Evolutionary conservation across 2,113 vertebrate genomes (phyloP).

Genomic region (Hiodon alosoides): DNA sequence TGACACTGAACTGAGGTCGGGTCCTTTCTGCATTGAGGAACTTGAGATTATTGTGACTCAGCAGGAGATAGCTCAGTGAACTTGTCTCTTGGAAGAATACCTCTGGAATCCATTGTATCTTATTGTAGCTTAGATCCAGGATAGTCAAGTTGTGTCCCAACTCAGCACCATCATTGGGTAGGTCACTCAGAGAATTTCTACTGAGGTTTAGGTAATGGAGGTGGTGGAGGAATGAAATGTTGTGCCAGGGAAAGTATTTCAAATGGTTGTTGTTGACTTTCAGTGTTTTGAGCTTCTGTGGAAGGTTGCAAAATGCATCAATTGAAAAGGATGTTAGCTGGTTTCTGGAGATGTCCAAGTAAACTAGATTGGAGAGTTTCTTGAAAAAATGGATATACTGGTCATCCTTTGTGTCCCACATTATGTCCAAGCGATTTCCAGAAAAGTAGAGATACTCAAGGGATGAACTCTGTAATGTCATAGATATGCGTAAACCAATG

Average conservation of each 20-base stretch:
- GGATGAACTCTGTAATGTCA: constrained; percentile 51
- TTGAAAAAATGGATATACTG: constrained; percentile 61
- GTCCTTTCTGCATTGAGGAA: constrained; percentile 45
- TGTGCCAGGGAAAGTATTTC: constrained; percentile 61
- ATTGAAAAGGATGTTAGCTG: constrained; percentile 45
- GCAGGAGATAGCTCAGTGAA: constrained; percentile 45
- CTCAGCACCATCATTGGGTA: constrained; percentile 33
- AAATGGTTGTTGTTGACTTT: constrained; percentile 53
- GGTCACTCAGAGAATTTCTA: constrained; percentile 47
- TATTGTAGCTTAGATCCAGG: constrained; percentile 70
- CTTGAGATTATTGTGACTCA: constrained; percentile 62
- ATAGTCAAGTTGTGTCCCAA: constrained; percentile 46
- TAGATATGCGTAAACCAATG: constrained; percentile 60
- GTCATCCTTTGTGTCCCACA: constrained; percentile 58
- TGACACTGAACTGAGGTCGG: constrained; percentile 44
- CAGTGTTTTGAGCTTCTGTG: constrained; percentile 49
- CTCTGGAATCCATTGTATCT: constrained; percentile 53
- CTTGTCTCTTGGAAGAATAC: constrained; percentile 53
- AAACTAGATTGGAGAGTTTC: constrained; percentile 55
- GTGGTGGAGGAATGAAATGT: constrained; percentile 49
- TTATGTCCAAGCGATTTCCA: constrained; percentile 58
- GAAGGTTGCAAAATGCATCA: constrained; percentile 50
- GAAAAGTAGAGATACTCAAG: constrained; percentile 60
- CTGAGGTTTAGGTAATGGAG: constrained; percentile 61
- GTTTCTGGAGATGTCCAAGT: constrained; percentile 67